Base-by-base conservation (phyloP, 2,113 vertebrate genomes). In the Tyrannus savana region DNA sequence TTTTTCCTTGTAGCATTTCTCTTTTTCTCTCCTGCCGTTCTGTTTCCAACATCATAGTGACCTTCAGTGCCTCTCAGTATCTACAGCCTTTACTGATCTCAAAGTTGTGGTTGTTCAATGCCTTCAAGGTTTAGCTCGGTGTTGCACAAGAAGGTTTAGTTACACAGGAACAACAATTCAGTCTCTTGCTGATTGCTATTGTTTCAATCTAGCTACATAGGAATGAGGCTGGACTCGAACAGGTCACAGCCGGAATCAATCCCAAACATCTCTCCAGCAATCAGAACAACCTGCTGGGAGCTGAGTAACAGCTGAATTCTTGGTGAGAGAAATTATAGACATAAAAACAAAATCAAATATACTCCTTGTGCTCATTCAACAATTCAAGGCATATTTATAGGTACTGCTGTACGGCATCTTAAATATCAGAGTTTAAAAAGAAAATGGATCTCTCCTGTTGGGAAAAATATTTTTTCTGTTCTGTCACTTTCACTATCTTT, bases 261-360 rank as follows among this genome's bases (percentile, higher is more conserved):
- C 92, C 94, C 81, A 60, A 37, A 80, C 47, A 80, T 83, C 78
- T 59, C 93, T 93, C 84, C 49, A 93, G 96, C 94, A 96, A 96
- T 95, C 76, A 87, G 91, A 96, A 84, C 71, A 94, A 68, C 87
- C 91, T 90, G 93, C 69, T 91, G 90, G 69, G 68, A 80, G 62
- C 79, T 63, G 86, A 93, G 80, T 87, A 97, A 97, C 14, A 3
- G 87, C 66, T 74, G 79, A 91, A 85, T 71, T 93, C 95, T 95
- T 84, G 83, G 68, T 85, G 60, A 95, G 56, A 90, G 84, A 88
- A 79, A 69, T 96, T 90, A 92, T 28, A 96, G 92, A 50, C 95
- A 91, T 93, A 95, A 96, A 96, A 94, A 4, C 88, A 92, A 94
- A 96, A 93, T 81, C 93, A 97, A 94, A 95, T 93, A 95, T 76